Percentiles rank a stretch among this genome's conserved stretches.
These are phyloP conservation scores for Drosophila navojoa DNA, from an alignment of 1,140 invertebrate species.

Conservation along the genomic window DNA sequence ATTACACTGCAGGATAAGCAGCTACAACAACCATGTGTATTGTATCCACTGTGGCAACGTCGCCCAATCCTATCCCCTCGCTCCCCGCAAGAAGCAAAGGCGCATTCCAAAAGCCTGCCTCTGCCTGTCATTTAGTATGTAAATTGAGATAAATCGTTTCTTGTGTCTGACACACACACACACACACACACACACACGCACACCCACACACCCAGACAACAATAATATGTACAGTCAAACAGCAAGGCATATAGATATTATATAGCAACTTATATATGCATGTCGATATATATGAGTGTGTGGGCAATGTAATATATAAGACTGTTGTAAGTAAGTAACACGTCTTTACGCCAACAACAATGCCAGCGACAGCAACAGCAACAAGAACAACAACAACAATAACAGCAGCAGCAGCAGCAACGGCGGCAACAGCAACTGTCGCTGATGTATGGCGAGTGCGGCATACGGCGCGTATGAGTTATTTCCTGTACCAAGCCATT, in stretches of 20 bases:
- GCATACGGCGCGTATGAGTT: slow-evolving; percentile 81
- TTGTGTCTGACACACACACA: slow-evolving; percentile 69
- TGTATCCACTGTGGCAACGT: slow-evolving; percentile 31
- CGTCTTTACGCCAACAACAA: slow-evolving; percentile 63
- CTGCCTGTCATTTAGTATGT: slow-evolving; percentile 81
- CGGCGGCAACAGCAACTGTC: slow-evolving; percentile 49
- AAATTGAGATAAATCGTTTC: slow-evolving; percentile 82
- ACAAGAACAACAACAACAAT: slow-evolving; percentile 8
- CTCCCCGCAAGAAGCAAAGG: slow-evolving; percentile 35
- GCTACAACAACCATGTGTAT: slow-evolving; percentile 38
- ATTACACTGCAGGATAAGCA: slow-evolving; percentile 16
- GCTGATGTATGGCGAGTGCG: slow-evolving; percentile 74
- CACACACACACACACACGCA: slow-evolving; percentile 24
- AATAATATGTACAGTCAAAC: slow-evolving; percentile 35
- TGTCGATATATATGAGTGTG: neutral
- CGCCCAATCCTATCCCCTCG: neutral
- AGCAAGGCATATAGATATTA: slow-evolving; percentile 25
- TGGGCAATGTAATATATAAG: slow-evolving; percentile 64
- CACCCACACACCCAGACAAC: slow-evolving; percentile 23
- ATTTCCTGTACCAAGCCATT: slow-evolving; percentile 73
- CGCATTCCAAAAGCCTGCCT: slow-evolving; percentile 68
- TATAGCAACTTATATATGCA: slow-evolving; percentile 34
- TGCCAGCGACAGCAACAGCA: slow-evolving; percentile 31
- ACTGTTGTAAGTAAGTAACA: slow-evolving; percentile 71
- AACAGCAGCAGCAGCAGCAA: slow-evolving; percentile 15